A percentile compares a stretch with the other conserved stretches of the same genome.
phyloP scores from a whole-genome alignment of 2,797 vertebrate genomes.

The Coccyzus lansbergi region DNA sequence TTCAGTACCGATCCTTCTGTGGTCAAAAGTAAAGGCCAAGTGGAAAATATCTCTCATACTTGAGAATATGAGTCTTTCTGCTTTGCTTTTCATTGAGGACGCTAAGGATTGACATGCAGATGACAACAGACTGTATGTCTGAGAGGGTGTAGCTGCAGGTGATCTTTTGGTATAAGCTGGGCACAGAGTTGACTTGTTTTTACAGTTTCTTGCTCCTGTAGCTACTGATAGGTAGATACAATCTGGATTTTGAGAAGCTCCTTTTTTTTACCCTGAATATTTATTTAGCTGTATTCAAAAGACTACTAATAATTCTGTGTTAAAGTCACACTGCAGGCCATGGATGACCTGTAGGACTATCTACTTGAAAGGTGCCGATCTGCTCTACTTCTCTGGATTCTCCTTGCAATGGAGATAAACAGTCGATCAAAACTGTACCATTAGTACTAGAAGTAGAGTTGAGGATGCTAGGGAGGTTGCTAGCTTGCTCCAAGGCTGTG shows the following conservation, averaged over 20 bases:
- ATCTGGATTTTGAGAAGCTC: not conserved
- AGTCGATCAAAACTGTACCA: not conserved
- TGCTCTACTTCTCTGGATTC: not conserved
- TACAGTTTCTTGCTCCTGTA: not conserved
- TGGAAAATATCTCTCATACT: not conserved
- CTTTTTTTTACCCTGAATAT: not conserved
- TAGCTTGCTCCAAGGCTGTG: not conserved
- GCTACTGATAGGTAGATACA: not conserved
- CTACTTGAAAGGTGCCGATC: not conserved
- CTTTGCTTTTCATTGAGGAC: not conserved
- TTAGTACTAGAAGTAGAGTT: not conserved
- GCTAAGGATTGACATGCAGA: not conserved
- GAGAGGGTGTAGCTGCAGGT: not conserved
- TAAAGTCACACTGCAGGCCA: not conserved
- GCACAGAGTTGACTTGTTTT: not conserved
- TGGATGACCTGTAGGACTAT: not conserved
- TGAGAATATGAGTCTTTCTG: not conserved
- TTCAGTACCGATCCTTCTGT: not conserved
- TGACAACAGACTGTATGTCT: fast-evolving
- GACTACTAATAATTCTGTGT: not conserved
- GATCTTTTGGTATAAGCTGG: not conserved
- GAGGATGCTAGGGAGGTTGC: not conserved
- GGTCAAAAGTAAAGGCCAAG: not conserved
- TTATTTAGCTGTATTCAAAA: not conserved
- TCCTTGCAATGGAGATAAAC: not conserved